Percentiles rank a stretch among this genome's conserved stretches.
These are phyloP conservation scores for Furnarius figulus DNA, from an alignment of 2,113 vertebrate genomes.

Conservation along the genomic window DNA sequence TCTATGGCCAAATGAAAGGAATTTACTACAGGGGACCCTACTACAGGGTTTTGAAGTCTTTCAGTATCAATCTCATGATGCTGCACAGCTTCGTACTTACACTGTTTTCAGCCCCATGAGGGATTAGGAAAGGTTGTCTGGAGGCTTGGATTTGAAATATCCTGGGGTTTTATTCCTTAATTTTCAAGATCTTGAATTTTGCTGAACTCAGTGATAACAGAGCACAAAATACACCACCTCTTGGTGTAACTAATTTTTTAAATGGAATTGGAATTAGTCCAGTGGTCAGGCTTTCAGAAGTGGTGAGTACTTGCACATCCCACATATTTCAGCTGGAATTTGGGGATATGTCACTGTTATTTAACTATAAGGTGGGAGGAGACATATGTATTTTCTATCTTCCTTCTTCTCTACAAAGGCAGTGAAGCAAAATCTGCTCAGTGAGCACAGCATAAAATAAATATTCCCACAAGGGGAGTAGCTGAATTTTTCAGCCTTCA, in stretches of 20 bases:
- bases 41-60: background rate
- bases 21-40: background rate
- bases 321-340: constrained; percentile 35
- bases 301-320: constrained; percentile 13
- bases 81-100: background rate
- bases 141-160: background rate
- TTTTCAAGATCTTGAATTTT: background rate
- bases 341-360: constrained; percentile 45
- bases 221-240: background rate
- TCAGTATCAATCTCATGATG: background rate
- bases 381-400: constrained; percentile 12
- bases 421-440: constrained; percentile 46
- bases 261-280: background rate
- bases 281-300: constrained; percentile 30
- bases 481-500: constrained; percentile 47
- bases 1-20: background rate
- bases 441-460: constrained; percentile 41
- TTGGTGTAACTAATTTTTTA: background rate
- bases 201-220: background rate
- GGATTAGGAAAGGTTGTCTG: background rate
- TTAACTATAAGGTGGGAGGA: constrained; percentile 56
- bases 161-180: background rate
- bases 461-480: constrained; percentile 48
- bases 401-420: background rate
- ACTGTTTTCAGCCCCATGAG: background rate